Conservation (phyloP, 2,113 vertebrate species). For the Chaetura pelagica region DNA sequence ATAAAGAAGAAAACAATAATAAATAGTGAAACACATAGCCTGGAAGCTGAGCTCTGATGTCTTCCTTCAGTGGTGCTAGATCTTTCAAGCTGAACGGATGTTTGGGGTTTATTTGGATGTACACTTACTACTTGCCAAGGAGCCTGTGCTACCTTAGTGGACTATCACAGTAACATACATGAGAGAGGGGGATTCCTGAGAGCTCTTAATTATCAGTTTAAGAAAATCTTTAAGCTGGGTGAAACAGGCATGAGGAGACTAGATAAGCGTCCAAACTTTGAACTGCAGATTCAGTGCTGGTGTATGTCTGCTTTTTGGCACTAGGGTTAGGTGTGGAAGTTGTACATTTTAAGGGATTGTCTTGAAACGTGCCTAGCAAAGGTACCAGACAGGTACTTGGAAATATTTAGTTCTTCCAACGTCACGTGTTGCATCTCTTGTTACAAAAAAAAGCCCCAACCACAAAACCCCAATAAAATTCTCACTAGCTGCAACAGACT, state of each 20-base stretch:
- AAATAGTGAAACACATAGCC: not conserved
- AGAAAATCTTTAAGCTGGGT: not conserved
- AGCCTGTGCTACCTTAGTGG: not conserved
- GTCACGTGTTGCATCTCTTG: not conserved
- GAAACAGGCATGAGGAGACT: not conserved
- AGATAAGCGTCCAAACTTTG: not conserved
- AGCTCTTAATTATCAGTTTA: not conserved
- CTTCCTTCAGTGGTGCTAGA: not conserved
- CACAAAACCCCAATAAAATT: not conserved
- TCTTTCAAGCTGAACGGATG: not conserved
- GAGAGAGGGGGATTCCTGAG: not conserved
- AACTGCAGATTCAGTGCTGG: not conserved
- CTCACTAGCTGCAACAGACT: not conserved
- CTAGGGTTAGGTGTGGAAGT: not conserved
- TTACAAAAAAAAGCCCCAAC: not conserved
- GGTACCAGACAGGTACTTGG: not conserved
- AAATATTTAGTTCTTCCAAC: not conserved
- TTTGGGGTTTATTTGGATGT: not conserved
- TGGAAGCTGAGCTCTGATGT: not conserved
- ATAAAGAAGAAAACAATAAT: not conserved
- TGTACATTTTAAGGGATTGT: not conserved
- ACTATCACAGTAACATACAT: not conserved
- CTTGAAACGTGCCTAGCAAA: not conserved
- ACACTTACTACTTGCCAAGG: not conserved
- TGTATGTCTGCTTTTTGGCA: not conserved